These are phyloP conservation scores for Grallaria varia DNA, from an alignment of 2,113 vertebrate genomes.

Conservation along the genomic window DNA sequence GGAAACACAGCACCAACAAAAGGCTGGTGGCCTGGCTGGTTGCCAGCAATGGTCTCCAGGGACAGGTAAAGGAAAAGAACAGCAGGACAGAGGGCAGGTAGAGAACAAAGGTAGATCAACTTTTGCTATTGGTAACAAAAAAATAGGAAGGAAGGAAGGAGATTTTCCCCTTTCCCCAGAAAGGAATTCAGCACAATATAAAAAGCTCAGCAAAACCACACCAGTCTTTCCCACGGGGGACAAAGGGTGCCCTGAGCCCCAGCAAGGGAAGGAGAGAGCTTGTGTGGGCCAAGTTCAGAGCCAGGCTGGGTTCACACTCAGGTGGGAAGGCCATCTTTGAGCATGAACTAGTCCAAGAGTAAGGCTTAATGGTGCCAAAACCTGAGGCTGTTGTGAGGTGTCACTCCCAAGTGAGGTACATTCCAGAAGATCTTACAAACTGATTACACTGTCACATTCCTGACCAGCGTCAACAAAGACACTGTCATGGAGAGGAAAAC, in stretches of 20 bases:
- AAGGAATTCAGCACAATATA: neutral
- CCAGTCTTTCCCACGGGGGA: conserved; percentile 17
- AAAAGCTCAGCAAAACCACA: neutral
- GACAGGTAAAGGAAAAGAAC: conserved; percentile 36
- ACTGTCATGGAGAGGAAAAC: neutral
- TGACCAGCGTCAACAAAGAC: neutral
- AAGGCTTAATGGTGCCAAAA: neutral
- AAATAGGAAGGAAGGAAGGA: conserved; percentile 54
- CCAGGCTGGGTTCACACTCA: neutral
- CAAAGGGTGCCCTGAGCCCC: neutral
- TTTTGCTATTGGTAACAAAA: neutral
- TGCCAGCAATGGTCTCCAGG: conserved; percentile 10
- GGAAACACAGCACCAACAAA: neutral
- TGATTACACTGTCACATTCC: neutral
- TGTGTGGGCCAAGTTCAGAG: neutral
- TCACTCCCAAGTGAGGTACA: neutral
- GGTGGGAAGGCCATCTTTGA: neutral
- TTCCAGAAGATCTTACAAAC: neutral
- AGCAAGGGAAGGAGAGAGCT: neutral
- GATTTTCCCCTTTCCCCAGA: neutral
- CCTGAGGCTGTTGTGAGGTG: neutral
- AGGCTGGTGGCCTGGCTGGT: neutral
- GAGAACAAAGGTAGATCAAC: conserved; percentile 39
- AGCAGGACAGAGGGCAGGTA: neutral
- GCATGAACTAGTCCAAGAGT: neutral